Conservation (phyloP, 2,888 invertebrate species). For the Clunio marinus region DNA sequence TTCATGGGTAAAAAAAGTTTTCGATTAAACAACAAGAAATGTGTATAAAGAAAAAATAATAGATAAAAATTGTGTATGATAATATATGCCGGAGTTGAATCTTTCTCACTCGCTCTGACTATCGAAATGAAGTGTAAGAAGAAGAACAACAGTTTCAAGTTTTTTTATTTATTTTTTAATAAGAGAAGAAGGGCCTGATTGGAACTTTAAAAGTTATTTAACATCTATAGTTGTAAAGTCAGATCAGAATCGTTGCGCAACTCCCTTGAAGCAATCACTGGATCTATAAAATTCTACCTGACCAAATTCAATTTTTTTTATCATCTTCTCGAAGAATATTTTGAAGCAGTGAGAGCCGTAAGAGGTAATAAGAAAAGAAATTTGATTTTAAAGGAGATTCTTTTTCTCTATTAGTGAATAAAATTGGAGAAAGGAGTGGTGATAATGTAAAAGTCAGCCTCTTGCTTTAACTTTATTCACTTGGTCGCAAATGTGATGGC, state of each 20-base stretch:
- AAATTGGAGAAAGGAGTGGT: background rate
- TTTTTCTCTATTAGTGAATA: background rate
- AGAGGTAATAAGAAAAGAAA: conserved; percentile 32
- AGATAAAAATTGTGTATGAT: conserved; percentile 37
- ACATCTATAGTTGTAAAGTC: too few species aligned
- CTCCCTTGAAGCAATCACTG: background rate
- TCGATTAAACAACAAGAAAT: conserved; percentile 34
- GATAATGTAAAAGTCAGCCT: background rate
- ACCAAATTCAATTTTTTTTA: conserved; percentile 32
- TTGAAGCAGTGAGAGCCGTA: conserved; percentile 3
- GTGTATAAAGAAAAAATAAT: conserved; percentile 21
- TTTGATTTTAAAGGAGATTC: background rate
- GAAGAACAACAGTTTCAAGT: conserved; percentile 27
- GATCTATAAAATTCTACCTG: conserved; percentile 34
- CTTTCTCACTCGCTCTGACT: background rate
- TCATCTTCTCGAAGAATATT: background rate
- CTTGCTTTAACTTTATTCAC: too few species aligned
- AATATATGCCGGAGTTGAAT: conserved; percentile 11
- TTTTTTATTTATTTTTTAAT: conserved; percentile 12
- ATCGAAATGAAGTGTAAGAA: conserved; percentile 12
- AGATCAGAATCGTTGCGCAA: background rate
- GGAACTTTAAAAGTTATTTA: too few species aligned
- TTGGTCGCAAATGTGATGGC: too few species aligned
- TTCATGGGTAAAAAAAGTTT: conserved; percentile 22
- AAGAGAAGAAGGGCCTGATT: background rate